phyloP scores from a whole-genome alignment of 1,140 invertebrate species.

The Lepidurus packardi region DNA sequence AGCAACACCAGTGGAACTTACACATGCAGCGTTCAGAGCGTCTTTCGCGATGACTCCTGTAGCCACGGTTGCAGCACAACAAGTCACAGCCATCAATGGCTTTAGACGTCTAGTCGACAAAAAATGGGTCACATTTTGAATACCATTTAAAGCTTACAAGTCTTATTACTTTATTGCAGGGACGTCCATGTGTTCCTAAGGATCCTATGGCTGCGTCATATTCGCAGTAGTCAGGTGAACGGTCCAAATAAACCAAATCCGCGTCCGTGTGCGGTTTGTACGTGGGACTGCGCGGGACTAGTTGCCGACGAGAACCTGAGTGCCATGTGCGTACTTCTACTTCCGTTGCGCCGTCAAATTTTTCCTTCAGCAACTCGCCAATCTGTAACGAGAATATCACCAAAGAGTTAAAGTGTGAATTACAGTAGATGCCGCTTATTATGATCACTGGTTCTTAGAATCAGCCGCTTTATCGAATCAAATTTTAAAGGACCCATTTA shows the following conservation, averaged over 20 bases:
- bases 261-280: slow-evolving; percentile 43
- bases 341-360: slow-evolving; percentile 47
- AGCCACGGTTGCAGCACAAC: slow-evolving; percentile 79
- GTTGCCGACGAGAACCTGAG: slow-evolving; percentile 38
- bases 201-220: slow-evolving; percentile 33
- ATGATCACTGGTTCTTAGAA: too few relatives aligned
- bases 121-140: background rate
- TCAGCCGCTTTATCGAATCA: too few relatives aligned
- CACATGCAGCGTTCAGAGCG: slow-evolving; percentile 74
- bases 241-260: slow-evolving; percentile 47
- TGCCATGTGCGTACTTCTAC: slow-evolving; percentile 39
- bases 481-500: too few relatives aligned
- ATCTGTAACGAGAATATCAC: slow-evolving; percentile 37
- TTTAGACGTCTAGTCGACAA: slow-evolving; percentile 49
- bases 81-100: slow-evolving; percentile 73
- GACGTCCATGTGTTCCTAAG: slow-evolving; percentile 36
- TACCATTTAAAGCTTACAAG: background rate
- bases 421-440: background rate
- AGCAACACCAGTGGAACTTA: slow-evolving; percentile 86
- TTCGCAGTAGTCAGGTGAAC: slow-evolving; percentile 48
- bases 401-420: background rate
- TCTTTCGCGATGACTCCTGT: slow-evolving; percentile 61
- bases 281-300: slow-evolving; percentile 40
- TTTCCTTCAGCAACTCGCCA: slow-evolving; percentile 44
- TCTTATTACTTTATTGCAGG: slow-evolving; percentile 35